Percentiles rank a stretch among this genome's conserved stretches.
These are phyloP conservation scores for Tetragonisca angustula DNA, from an alignment of 2,888 invertebrate genomes.

Conservation along the genomic window DNA sequence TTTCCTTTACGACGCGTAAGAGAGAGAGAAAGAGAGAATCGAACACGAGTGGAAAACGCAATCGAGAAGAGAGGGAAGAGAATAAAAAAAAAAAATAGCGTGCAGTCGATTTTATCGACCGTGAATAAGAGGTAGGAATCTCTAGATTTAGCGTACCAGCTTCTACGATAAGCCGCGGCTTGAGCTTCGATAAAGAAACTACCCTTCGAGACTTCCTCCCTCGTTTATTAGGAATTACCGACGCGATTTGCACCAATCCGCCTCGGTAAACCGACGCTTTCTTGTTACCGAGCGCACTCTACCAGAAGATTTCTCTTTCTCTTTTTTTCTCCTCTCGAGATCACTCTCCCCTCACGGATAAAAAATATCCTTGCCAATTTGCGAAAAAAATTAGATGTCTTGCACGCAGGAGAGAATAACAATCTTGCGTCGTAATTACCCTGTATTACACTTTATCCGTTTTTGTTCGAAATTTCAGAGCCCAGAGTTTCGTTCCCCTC, in stretches of 20 bases:
- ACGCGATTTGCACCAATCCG: constrained; percentile 16
- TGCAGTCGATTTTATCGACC: constrained; percentile 49
- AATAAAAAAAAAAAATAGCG: background rate
- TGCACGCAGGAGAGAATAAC: background rate
- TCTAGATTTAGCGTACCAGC: background rate
- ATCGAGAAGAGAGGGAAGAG: background rate
- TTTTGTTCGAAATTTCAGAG: background rate
- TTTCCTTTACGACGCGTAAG: no score
- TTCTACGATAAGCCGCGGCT: constrained; percentile 27
- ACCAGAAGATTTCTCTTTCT: background rate
- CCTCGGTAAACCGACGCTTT: background rate
- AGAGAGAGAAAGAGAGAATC: background rate
- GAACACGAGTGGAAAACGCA: background rate
- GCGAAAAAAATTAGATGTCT: background rate
- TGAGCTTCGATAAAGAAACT: constrained; percentile 40
- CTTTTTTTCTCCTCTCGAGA: no score
- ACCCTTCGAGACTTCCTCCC: constrained; percentile 13
- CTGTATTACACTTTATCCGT: background rate
- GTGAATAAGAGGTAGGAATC: constrained; percentile 38
- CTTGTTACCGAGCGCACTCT: constrained; percentile 7
- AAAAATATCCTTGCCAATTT: background rate
- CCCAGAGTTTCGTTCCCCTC: no score
- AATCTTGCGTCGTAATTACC: background rate
- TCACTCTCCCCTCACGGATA: background rate
- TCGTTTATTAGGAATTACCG: constrained; percentile 32